Evolutionary conservation across 2,888 invertebrate genomes (phyloP).

Genomic region (Callyntrura sp.): DNA sequence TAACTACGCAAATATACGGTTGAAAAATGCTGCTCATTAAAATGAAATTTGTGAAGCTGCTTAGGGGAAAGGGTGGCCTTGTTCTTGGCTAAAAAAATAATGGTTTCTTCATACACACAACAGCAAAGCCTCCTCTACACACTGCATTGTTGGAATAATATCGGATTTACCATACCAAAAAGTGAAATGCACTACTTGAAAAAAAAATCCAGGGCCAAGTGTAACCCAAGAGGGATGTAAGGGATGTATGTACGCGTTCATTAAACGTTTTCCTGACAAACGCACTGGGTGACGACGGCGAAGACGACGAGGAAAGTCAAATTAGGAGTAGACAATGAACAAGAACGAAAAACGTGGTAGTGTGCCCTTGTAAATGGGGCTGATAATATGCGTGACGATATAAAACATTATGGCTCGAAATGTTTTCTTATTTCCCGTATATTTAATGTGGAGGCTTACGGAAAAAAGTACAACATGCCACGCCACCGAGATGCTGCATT

Average conservation of each 20-base stretch:
- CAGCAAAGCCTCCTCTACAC: not conserved
- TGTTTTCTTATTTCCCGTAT: not conserved
- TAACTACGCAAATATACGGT: slow-evolving; percentile 47
- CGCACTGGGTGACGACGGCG: slow-evolving; percentile 54
- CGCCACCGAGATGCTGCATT: slow-evolving; percentile 40
- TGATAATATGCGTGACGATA: slow-evolving; percentile 57
- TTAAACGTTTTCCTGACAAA: slow-evolving; percentile 62
- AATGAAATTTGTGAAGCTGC: slow-evolving; percentile 71
- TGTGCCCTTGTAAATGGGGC: slow-evolving; percentile 69
- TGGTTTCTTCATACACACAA: not conserved
- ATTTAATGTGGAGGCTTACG: not conserved
- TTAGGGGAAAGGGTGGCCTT: not conserved
- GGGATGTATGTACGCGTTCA: slow-evolving; percentile 35
- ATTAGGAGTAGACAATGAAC: slow-evolving; percentile 59
- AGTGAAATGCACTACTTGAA: not conserved
- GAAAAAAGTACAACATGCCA: not conserved
- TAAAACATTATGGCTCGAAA: not conserved
- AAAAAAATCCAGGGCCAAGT: not conserved
- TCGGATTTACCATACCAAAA: not conserved
- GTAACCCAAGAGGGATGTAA: not conserved
- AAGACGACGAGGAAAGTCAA: slow-evolving; percentile 67
- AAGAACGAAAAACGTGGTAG: slow-evolving; percentile 36
- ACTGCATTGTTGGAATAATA: not conserved
- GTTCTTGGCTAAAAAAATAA: slow-evolving; percentile 20
- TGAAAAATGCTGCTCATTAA: slow-evolving; percentile 74